phyloP scores from a whole-genome alignment of 2,797 vertebrate genomes.

The Propithecus deckenii region DNA sequence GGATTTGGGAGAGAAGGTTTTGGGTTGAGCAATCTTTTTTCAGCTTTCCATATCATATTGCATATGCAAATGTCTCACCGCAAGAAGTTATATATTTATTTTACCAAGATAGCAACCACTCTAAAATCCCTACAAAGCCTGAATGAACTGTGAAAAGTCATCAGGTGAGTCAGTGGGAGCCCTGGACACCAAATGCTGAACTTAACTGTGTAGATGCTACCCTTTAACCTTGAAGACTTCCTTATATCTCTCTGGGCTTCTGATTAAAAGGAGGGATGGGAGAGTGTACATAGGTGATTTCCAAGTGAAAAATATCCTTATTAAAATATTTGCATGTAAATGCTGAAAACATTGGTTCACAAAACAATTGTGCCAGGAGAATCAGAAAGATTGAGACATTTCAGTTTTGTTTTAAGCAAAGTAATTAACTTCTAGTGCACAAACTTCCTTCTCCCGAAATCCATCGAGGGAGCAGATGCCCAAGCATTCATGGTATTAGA shows the following conservation, averaged over 20 bases:
- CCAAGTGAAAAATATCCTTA: constrained; percentile 23
- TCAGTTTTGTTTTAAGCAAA: constrained; percentile 49
- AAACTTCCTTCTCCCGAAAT: constrained; percentile 29
- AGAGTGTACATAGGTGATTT: background rate
- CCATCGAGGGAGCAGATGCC: constrained; percentile 51
- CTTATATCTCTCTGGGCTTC: background rate
- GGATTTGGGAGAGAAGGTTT: background rate
- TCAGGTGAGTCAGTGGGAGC: constrained; percentile 12
- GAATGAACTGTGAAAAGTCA: constrained; percentile 8
- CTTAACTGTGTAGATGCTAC: background rate
- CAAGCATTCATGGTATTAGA: constrained; percentile 44
- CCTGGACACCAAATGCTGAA: background rate
- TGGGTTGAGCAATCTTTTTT: background rate
- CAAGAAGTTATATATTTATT: background rate
- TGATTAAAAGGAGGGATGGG: background rate
- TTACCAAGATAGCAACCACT: background rate
- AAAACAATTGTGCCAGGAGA: constrained; percentile 47
- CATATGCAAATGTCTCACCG: background rate
- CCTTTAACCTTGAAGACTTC: constrained; percentile 16
- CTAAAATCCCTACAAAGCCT: background rate
- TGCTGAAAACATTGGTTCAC: constrained; percentile 38
- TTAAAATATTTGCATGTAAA: constrained; percentile 55
- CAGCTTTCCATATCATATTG: background rate
- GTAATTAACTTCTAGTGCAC: constrained; percentile 54
- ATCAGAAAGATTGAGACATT: constrained; percentile 57